Conservation (phyloP, 2,888 invertebrate species). For the Chydorus sphaericus region DNA sequence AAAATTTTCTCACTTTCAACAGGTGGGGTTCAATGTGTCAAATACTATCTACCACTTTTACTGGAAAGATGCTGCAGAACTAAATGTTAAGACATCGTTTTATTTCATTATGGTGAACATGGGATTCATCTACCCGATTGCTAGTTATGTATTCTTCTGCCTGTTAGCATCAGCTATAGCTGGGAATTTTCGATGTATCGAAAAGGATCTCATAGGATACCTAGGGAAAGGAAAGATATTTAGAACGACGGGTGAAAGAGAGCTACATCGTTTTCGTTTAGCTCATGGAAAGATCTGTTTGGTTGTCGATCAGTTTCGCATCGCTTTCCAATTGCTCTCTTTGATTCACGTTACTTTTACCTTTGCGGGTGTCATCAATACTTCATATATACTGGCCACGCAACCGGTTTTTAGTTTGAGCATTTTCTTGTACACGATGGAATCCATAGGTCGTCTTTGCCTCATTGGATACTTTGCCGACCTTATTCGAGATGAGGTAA, state of each 20-base stretch:
- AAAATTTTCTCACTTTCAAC: neutral
- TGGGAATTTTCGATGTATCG: neutral
- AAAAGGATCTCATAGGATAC: neutral
- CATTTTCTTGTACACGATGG: neutral
- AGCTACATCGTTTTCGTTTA: too few relatives aligned
- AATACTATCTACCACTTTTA: neutral
- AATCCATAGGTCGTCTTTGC: neutral
- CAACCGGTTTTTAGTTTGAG: neutral
- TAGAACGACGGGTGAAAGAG: too few relatives aligned
- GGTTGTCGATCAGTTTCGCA: neutral
- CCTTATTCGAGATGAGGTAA: neutral
- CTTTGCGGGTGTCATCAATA: neutral
- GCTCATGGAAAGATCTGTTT: neutral
- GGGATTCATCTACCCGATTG: neutral
- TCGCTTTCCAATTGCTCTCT: neutral
- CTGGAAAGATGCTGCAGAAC: neutral
- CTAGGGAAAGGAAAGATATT: too few relatives aligned
- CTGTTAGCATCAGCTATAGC: neutral
- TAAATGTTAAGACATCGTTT: neutral
- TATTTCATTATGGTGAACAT: neutral
- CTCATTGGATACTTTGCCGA: neutral
- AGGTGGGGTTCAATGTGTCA: neutral
- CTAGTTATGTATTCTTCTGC: neutral
- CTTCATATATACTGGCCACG: neutral
- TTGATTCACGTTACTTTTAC: neutral